Conservation (phyloP, 2,888 invertebrate species). For the Leucoma salicis region DNA sequence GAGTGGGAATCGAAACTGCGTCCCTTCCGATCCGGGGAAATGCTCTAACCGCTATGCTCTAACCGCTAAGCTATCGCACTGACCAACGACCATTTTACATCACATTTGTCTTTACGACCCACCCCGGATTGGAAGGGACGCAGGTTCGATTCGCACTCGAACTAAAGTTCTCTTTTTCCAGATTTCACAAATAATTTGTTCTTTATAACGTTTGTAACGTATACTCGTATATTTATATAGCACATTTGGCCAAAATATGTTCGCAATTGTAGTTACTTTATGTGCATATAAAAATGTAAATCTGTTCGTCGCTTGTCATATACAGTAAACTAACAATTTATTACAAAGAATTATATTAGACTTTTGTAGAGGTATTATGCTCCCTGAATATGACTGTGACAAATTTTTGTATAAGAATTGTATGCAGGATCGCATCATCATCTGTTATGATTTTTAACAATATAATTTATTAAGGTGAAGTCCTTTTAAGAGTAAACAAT, state of each 20-base stretch:
- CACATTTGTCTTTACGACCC: neutral
- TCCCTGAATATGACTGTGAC: too few species aligned
- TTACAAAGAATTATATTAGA: neutral
- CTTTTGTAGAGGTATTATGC: neutral
- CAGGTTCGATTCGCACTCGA: neutral
- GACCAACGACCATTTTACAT: neutral
- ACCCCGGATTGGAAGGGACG: neutral
- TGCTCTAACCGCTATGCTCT: too few species aligned
- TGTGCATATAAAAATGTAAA: slow-evolving; percentile 2
- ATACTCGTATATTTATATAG: neutral
- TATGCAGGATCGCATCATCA: neutral
- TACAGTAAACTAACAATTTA: neutral
- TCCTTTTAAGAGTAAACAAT: neutral
- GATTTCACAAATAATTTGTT: neutral
- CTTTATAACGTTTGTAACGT: neutral
- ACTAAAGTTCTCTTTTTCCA: too few species aligned
- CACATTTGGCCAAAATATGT: neutral
- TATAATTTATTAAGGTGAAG: neutral
- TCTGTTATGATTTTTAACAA: neutral
- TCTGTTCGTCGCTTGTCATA: neutral
- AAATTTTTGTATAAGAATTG: too few species aligned
- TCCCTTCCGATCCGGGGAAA: too few species aligned
- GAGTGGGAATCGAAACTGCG: too few species aligned
- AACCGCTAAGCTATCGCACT: too few species aligned
- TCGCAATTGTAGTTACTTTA: neutral